These are phyloP conservation scores for Rhadina sibilatrix DNA, from an alignment of 2,113 vertebrate species.

Conservation along the genomic window DNA sequence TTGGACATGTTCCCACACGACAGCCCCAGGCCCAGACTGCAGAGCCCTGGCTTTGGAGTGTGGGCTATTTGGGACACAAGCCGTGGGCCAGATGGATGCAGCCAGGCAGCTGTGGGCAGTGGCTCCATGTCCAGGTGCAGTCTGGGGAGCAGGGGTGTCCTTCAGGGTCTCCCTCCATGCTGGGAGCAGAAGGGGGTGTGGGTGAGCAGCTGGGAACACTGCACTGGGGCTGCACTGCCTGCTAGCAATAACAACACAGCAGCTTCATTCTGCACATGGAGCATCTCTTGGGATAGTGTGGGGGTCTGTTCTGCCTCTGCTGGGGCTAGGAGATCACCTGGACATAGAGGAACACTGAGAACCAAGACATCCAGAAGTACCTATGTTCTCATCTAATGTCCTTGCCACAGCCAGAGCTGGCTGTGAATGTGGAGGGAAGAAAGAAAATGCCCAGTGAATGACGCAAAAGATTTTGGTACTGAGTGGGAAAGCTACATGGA, in stretches of 20 bases:
- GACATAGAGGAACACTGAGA: rapidly evolving
- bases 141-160: neutral
- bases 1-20: rapidly evolving
- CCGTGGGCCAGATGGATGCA: neutral
- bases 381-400: neutral
- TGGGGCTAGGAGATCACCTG: rapidly evolving
- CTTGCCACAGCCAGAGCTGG: neutral
- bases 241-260: too few species aligned
- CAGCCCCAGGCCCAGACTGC: neutral
- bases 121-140: neutral
- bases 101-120: neutral
- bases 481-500: neutral
- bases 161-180: neutral
- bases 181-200: neutral
- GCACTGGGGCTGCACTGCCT: rapidly evolving
- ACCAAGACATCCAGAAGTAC: neutral
- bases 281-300: neutral
- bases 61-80: rapidly evolving
- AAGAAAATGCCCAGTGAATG: neutral
- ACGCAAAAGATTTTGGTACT: neutral
- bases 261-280: neutral
- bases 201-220: neutral
- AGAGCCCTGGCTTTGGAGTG: neutral
- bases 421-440: neutral
- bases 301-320: neutral